These are phyloP conservation scores for Lagopus leucura DNA, from an alignment of 2,113 vertebrate species.

Conservation along the genomic window DNA sequence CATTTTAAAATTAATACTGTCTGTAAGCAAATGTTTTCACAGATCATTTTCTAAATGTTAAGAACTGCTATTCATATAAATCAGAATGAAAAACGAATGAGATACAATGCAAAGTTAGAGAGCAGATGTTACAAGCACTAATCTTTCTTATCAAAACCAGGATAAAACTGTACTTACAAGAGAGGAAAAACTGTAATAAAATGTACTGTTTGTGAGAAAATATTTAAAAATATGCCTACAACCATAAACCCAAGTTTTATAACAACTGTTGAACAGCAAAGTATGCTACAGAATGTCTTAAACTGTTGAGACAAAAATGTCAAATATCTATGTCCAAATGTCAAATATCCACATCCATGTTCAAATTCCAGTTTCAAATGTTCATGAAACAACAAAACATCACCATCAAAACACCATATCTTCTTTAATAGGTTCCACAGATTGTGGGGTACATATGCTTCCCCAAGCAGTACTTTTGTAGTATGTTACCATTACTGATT, in stretches of 20 bases:
- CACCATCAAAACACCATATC: not conserved
- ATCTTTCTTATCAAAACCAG: not conserved
- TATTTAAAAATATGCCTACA: not conserved
- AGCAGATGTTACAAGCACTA: not conserved
- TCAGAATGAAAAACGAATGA: not conserved
- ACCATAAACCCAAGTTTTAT: not conserved
- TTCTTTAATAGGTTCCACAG: not conserved
- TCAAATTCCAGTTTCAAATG: not conserved
- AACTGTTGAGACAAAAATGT: not conserved
- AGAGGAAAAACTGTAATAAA: not conserved
- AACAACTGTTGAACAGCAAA: not conserved
- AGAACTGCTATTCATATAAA: not conserved
- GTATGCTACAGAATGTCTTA: not conserved
- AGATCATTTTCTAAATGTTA: not conserved
- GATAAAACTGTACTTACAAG: not conserved
- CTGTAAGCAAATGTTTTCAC: not conserved
- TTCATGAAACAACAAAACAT: not conserved
- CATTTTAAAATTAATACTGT: slow-evolving; percentile 1
- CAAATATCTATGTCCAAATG: not conserved
- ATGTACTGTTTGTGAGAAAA: not conserved
- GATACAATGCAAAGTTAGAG: not conserved
- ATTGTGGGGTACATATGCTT: not conserved
- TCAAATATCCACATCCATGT: not conserved
- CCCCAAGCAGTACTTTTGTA: not conserved
- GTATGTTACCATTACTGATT: not conserved